phyloP scores from a whole-genome alignment of 2,888 invertebrate genomes.

The Agrochola macilenta region DNA sequence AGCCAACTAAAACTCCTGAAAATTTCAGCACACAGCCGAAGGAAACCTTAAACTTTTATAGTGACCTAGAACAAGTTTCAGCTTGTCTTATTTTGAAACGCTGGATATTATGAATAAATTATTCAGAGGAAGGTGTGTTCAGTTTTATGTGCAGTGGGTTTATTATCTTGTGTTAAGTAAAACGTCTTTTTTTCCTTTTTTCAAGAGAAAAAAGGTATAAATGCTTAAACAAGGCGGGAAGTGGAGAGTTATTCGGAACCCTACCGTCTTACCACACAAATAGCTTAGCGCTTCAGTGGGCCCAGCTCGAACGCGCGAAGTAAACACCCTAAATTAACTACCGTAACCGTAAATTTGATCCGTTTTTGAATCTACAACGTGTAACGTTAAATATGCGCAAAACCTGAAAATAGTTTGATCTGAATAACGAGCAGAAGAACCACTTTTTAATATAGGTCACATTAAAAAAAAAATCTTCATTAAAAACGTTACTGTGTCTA shows the following conservation, averaged over 20 bases:
- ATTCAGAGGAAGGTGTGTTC: constrained; percentile 29
- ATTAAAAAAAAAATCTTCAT: no score
- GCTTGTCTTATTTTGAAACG: constrained; percentile 58
- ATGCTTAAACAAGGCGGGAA: neutral
- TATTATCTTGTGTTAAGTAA: constrained; percentile 14
- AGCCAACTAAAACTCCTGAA: constrained; percentile 76
- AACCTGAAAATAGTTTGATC: no score
- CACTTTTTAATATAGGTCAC: no score
- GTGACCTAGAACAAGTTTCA: constrained; percentile 71
- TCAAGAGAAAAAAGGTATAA: neutral
- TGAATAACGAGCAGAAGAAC: no score
- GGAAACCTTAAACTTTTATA: constrained; percentile 73
- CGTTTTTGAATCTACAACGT: neutral
- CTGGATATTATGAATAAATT: constrained; percentile 51
- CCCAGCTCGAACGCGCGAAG: neutral
- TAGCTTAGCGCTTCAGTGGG: neutral
- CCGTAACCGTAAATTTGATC: neutral
- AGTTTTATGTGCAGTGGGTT: constrained; percentile 24
- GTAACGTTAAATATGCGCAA: no score
- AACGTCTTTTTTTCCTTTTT: neutral
- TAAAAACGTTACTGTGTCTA: no score
- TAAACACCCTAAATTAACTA: neutral
- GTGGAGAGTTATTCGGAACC: neutral
- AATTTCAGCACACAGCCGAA: constrained; percentile 70
- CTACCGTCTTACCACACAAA: neutral